Evolutionary conservation across 2,888 invertebrate species (phyloP), one percentile per base, ranked within the genome.

Genomic region (Ctena decussata): DNA sequence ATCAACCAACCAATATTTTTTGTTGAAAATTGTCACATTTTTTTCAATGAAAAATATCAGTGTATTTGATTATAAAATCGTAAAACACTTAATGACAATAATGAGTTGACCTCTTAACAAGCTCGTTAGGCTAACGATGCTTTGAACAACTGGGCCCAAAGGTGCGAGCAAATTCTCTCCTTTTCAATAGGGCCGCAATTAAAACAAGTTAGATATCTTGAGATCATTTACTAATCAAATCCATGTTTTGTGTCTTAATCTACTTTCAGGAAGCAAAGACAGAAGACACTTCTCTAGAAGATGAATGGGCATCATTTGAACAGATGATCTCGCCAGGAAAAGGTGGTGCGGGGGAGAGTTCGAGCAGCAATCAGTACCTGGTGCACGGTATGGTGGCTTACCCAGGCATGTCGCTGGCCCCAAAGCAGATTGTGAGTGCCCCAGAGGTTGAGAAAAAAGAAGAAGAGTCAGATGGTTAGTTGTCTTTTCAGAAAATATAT

Each of bases 251-350:
- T 15, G 35, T 18, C 35, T 24, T 65, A n/a, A 6, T 65, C 3
- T 65, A 65, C 30, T 65, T 65, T 65, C 65, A 65, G 65, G 35
- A 65, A 37, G 18, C 53, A 6, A 44, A 77, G 39, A 5, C 30
- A 49, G 69, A 39, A n/a, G 65, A 77, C 71, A 74, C 32, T 24
- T 24, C 44, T 30, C 65, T 89, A n/a, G 89, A 89, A 41, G 84
- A 84, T 77, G 94, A 94, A 82, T 94, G 93, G 93, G 90, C 92
- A 71, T 93, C 93, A 1, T 94, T 94, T 91, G 93, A 93, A 82
- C 91, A 92, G 83, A 89, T 94, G 90, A 93, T 94, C 41, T 91
- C 84, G 2, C 83, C 81, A 35, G 12, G 21, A n/a, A 15, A 15
- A n/a, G 5, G 5, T 5, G 21, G 12, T 5, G 73, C 81, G 39